Evolutionary conservation across 2,113 vertebrate species (phyloP).

Genomic region (Thymallus thymallus): DNA sequence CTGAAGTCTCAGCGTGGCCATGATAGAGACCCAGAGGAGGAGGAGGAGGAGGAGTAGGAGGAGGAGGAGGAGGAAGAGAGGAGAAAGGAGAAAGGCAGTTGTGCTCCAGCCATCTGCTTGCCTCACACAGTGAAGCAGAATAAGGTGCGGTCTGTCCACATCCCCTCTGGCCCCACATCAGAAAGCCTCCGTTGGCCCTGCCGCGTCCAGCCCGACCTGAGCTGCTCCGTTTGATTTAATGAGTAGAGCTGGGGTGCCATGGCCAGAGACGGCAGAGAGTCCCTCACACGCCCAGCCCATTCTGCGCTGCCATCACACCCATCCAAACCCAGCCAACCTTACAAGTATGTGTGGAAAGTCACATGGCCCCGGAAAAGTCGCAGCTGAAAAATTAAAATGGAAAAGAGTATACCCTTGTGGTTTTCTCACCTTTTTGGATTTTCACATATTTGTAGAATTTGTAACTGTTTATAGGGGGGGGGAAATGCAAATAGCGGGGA

Average conservation of each 20-base stretch:
- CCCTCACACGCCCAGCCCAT: constrained; percentile 32
- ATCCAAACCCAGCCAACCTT: constrained; percentile 27
- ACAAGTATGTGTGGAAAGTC: constrained; percentile 53
- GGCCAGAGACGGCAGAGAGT: constrained; percentile 9
- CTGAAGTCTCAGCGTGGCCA: not conserved
- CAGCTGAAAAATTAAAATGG: constrained; percentile 33
- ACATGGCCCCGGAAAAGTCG: constrained; percentile 41
- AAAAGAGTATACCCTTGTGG: constrained; percentile 14
- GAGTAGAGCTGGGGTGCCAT: constrained; percentile 61
- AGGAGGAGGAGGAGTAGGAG: not conserved
- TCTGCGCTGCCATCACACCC: constrained; percentile 9
- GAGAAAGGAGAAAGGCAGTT: constrained; percentile 58
- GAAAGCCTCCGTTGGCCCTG: constrained; percentile 62
- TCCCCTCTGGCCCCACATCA: constrained; percentile 72
- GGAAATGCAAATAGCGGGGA: constrained; percentile 39
- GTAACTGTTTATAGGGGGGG: constrained; percentile 15
- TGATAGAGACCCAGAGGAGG: not conserved
- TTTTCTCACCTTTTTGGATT: constrained; percentile 39
- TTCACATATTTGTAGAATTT: constrained; percentile 56
- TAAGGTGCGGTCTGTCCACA: constrained; percentile 74
- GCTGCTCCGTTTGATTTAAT: constrained; percentile 68
- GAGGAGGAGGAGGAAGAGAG: too few species aligned
- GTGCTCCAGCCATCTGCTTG: constrained; percentile 65
- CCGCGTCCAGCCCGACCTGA: constrained; percentile 47
- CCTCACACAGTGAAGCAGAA: constrained; percentile 48